Conservation (phyloP, 2,888 invertebrate species). For the Melanostoma mellinum region DNA sequence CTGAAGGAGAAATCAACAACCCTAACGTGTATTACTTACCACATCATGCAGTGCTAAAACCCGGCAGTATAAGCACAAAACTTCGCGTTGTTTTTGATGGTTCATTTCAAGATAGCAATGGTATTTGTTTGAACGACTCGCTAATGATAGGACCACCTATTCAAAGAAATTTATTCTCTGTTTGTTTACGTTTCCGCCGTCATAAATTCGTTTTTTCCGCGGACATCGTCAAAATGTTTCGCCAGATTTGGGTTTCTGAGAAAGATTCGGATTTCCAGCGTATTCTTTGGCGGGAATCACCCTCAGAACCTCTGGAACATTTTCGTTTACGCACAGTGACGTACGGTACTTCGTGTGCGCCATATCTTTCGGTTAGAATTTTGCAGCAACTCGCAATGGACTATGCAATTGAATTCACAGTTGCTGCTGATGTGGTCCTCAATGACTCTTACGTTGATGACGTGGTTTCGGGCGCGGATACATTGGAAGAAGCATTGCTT, state of each 20-base stretch:
- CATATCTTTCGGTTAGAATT: not conserved
- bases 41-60: conserved; percentile 4
- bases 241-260: too few relatives aligned
- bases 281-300: too few relatives aligned
- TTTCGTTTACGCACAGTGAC: too few relatives aligned
- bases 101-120: too few relatives aligned
- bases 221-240: too few relatives aligned
- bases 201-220: too few relatives aligned
- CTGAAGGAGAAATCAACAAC: not conserved
- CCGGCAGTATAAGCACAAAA: not conserved
- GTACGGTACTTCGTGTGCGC: conserved; percentile 6
- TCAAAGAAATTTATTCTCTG: too few relatives aligned
- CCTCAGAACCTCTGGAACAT: too few relatives aligned
- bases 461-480: conserved; percentile 8
- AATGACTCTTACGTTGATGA: conserved; percentile 23
- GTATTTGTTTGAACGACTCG: too few relatives aligned
- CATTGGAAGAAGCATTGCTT: not conserved
- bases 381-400: conserved; percentile 5
- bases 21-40: not conserved
- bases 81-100: not conserved
- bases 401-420: not conserved
- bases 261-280: too few relatives aligned
- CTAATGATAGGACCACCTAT: too few relatives aligned
- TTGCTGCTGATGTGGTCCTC: not conserved
- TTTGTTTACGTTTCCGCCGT: too few relatives aligned